Conservation (phyloP, 2,888 invertebrate species). For the Doris montereyensis region DNA sequence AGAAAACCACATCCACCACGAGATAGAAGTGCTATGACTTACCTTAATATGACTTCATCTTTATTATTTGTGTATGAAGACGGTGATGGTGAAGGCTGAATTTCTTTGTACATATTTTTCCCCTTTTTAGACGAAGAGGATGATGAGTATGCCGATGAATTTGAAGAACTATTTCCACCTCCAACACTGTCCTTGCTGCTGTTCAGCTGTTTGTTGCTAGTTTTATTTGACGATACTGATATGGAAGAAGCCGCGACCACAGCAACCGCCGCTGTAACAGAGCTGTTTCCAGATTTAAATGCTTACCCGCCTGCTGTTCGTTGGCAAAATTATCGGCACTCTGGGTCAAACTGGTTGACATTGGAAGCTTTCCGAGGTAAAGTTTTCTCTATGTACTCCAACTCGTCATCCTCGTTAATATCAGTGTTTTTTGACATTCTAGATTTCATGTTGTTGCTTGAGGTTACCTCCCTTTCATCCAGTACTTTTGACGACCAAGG, state of each 20-base stretch:
- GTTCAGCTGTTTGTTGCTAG: constrained; percentile 62
- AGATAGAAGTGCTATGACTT: constrained; percentile 39
- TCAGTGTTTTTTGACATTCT: constrained; percentile 49
- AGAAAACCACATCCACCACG: too few species aligned
- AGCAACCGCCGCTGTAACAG: constrained; percentile 43
- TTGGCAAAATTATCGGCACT: constrained; percentile 63
- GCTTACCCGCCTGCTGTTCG: constrained; percentile 61
- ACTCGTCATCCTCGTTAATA: constrained; percentile 62
- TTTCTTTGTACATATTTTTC: constrained; percentile 41
- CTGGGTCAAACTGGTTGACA: constrained; percentile 68
- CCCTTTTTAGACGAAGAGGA: constrained; percentile 40
- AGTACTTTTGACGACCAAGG: constrained; percentile 43
- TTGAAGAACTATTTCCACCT: constrained; percentile 18
- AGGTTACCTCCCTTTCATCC: constrained; percentile 46
- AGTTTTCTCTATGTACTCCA: constrained; percentile 68
- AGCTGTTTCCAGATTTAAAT: constrained; percentile 60
- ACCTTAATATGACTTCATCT: constrained; percentile 68
- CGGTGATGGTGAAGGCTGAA: constrained; percentile 38
- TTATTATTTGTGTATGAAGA: constrained; percentile 63
- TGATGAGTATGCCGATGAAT: constrained; percentile 26
- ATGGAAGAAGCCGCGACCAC: constrained; percentile 37
- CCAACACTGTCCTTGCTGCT: constrained; percentile 57
- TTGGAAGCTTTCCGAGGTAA: constrained; percentile 61
- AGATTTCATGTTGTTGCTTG: constrained; percentile 4
- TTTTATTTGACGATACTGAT: constrained; percentile 47